These are phyloP conservation scores for Valencia hispanica DNA, from an alignment of 2,797 vertebrate genomes.

Conservation along the genomic window DNA sequence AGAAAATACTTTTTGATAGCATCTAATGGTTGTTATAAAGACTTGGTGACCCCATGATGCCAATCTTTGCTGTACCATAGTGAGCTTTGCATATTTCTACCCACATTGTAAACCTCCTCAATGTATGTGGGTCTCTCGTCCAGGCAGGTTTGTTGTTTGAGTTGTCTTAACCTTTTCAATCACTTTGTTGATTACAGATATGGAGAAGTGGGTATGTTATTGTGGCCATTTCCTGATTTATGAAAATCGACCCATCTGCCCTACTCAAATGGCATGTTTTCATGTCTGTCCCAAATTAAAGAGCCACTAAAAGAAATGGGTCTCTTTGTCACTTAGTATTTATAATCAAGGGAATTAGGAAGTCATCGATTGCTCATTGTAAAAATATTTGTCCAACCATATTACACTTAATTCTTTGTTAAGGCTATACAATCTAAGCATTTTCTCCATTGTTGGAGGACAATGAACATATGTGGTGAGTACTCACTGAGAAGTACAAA, in stretches of 20 bases:
- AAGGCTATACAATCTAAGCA: neutral
- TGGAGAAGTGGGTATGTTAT: neutral
- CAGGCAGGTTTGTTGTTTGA: neutral
- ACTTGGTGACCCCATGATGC: neutral
- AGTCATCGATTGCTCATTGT: neutral
- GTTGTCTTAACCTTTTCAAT: neutral
- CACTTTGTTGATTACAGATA: neutral
- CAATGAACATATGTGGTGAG: neutral
- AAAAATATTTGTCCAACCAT: neutral
- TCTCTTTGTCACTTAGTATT: neutral
- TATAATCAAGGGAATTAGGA: neutral
- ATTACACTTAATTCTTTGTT: neutral
- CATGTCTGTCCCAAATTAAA: neutral
- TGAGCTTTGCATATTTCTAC: neutral
- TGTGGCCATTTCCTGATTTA: too few species aligned
- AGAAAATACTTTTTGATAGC: neutral
- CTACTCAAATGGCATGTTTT: neutral
- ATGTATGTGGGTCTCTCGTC: neutral
- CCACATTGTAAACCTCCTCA: neutral
- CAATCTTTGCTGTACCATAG: neutral
- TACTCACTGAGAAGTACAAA: slow-evolving; percentile 29
- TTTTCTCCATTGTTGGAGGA: neutral
- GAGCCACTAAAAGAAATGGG: neutral
- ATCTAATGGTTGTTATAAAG: neutral
- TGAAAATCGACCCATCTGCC: too few species aligned